Percentiles rank a stretch among this genome's conserved stretches.
Evolutionary conservation across 2,113 vertebrate species (phyloP).

Genomic region (Chloroceryle aenea): DNA sequence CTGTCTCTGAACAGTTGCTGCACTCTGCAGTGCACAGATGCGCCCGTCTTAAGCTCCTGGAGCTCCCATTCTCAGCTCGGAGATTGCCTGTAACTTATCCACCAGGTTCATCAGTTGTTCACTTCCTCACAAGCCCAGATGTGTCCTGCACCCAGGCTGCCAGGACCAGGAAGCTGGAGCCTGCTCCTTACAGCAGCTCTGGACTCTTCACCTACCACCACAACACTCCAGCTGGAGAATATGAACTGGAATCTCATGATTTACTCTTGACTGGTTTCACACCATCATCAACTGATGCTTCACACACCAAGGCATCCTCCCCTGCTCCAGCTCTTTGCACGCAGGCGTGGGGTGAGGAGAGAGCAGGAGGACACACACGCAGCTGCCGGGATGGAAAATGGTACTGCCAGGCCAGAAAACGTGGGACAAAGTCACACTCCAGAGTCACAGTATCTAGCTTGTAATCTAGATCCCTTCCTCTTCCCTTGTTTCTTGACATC

Average conservation of each 20-base stretch:
- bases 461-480: background rate
- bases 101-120: background rate
- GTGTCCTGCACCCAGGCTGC: background rate
- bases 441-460: background rate
- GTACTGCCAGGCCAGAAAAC: background rate
- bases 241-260: background rate
- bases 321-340: background rate
- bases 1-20: background rate
- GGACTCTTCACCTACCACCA: background rate
- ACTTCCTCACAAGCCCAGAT: background rate
- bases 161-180: background rate
- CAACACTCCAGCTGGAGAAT: background rate
- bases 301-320: accelerated
- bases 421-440: background rate
- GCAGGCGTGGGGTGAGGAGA: background rate
- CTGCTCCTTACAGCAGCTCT: background rate
- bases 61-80: background rate
- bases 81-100: background rate
- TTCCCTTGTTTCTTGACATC: background rate
- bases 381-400: background rate
- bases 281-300: background rate
- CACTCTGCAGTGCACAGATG: background rate
- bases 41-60: background rate
- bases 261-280: background rate
- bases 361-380: background rate